A percentile compares a stretch with the other conserved stretches of the same genome.
Conservation (phyloP, 2,888 invertebrate genomes). For the Toxonevra muliebris region DNA sequence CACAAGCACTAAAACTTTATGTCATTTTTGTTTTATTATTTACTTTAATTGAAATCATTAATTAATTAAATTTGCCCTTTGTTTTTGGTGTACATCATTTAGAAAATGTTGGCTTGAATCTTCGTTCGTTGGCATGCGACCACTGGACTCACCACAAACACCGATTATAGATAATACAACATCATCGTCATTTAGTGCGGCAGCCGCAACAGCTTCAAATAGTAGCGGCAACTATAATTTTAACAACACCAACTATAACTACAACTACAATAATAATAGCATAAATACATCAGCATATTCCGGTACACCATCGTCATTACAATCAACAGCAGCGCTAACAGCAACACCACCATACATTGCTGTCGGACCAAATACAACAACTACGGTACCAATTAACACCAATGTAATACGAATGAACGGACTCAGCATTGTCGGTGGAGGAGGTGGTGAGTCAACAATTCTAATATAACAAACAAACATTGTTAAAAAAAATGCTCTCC, state of each 20-base stretch:
- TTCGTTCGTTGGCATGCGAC: conserved; percentile 87
- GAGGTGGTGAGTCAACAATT: conserved; percentile 66
- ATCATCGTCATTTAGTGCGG: conserved; percentile 27
- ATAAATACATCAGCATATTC: conserved; percentile 38
- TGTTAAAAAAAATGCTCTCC: not conserved
- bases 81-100: no score
- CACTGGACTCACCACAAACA: conserved; percentile 85
- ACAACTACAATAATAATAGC: conserved; percentile 26
- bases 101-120: conserved; percentile 89
- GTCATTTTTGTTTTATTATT: not conserved
- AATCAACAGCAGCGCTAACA: conserved; percentile 42
- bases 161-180: conserved; percentile 70
- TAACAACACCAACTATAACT: conserved; percentile 34
- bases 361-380: conserved; percentile 24
- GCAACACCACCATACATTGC: conserved; percentile 21
- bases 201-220: conserved; percentile 20
- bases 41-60: no score
- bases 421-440: conserved; percentile 61
- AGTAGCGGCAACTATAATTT: conserved; percentile 36
- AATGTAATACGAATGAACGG: conserved; percentile 64
- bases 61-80: no score
- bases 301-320: conserved; percentile 51
- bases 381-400: conserved; percentile 37
- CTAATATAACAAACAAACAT: conserved; percentile 44
- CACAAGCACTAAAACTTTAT: not conserved